Base-by-base conservation (phyloP, 2,888 invertebrate genomes). In the Macaria notata region DNA sequence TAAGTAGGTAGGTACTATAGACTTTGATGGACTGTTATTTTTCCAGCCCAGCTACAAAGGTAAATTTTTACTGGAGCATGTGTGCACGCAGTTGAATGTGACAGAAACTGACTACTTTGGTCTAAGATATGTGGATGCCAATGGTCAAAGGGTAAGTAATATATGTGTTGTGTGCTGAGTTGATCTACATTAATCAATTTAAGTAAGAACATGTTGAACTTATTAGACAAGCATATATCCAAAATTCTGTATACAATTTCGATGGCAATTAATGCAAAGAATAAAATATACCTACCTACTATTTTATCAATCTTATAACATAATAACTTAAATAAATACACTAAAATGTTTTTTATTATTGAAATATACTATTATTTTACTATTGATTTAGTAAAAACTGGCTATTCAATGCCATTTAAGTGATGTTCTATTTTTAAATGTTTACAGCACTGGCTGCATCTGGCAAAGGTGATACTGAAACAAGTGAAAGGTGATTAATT, bases 51-150 rank as follows among this genome's bases (percentile, higher is more conserved):
- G 96, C 84, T 95, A 97, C 82, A 98, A 97, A 87, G 98, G 98
- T 63, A 96, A 96, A 86, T 96, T 95, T 88, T 93, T 98, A 71
- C 92, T 98, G 80, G 98, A 98, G 81, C 95, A 96, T 92, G 95
- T 98, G 65, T 98, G 98, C 87, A 95, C 96, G 79, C 96, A 97
- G 83, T 92, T 98, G 72, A 97, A 97, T 88, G 94, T 98, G 66
- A 93, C 96, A 63, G 98, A 98, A 90, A 97, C 96, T 76, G 98
- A 98, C 88, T 98, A 98, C 86, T 97, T 98, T 85, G 98, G 98
- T 8, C 93, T 98, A 65, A 94, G 98, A 64, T 98, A 96, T 94
- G 97, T 98, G 67, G 98, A 98, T 86, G 92, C 94, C 59, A 94
- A 95, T 72, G 96, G 96, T 69, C 97, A 98, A 87, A 94, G 98